Evolutionary conservation across 1,140 invertebrate genomes (phyloP), one percentile per base, ranked within the genome.

Genomic region (Branchinecta lynchi): DNA sequence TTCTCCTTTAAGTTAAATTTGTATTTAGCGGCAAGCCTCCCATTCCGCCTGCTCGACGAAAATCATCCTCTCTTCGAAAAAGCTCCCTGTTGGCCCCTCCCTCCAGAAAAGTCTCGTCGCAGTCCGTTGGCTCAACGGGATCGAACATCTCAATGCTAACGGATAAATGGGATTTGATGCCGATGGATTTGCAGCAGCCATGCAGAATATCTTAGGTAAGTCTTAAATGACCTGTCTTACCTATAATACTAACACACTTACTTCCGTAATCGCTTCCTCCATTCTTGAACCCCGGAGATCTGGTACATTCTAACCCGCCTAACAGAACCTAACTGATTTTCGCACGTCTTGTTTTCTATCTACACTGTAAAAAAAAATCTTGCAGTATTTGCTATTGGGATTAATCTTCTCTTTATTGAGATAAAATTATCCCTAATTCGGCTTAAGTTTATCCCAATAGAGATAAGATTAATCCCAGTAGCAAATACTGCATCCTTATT

Each of bases 91-190:
- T 43, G 32, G 44, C 17, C 12, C 44, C 17, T 44, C 43, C 70
- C 43, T 68, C 67, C 3, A 71, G 74, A 17, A 75, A 75, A 69
- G 68, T 75, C 15, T 75, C 75, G 8, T 68, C 72, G 15, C 72
- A 71, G 69, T 75, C 74, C 8, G 71, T 70, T 32, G 70, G 70
- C 17, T 72, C 72, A 12, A 70, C 66, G 60, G 68, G 67, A 32
- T 75, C 75, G 8, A 72, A 74, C 43, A 73, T 75, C 45, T 76
- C 74, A 8, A 70, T 73, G 7, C 70, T 74, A 66, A 75, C 74
- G 45, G 81, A 76, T 71, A 82, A 82, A 86, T 89, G 74, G 86
- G 85, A 73, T 92, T 88, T 78, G 87, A 87, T 80, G 76, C 84
- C n/a, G 86, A 89, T 67, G 80, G 84, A 44, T 90, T 90, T 78